Base-by-base conservation (phyloP, 2,113 vertebrate genomes). In the Odocoileus hemionus region DNA sequence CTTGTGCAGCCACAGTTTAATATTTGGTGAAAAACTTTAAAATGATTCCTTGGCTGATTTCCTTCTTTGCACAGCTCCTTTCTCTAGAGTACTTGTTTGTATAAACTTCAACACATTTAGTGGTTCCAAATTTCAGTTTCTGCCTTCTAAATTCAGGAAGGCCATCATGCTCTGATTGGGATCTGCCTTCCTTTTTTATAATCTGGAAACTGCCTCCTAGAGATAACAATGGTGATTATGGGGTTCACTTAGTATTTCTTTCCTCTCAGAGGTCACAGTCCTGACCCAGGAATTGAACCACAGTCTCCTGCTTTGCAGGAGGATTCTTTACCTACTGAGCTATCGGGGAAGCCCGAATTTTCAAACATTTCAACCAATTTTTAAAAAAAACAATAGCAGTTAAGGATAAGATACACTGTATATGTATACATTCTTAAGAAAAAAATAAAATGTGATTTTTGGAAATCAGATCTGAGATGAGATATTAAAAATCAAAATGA, bases 321-420 rank as follows among this genome's bases (percentile, higher is more conserved):
- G 2, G 8, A 70, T 36, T 70, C n/a, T 70, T 70, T 70, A 70
- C 64, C 64, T 21, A 21, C 64, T 36, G 64, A 70, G 17, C n/a
- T 21, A 70, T 70, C 1, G 0, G 33, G 64, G 9, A 70, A 70
- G n/a, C 64, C 17, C 0, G 23, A 13, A 26, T 90, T 97, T 96
- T 97, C 30, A 97, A 94, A 80, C 7, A 9, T 43, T 33, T 86
- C 92, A 98, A 50, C 61, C 2, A 98, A 86, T 52, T 94, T 94
- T 91, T 3, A 3, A 14, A 61, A 89, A 97, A 97, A 96, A 98
- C 96, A 96, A 25, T 97, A 97, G 39, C 54, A 78, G 54, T 92
- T 92, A 87, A 97, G 33, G 78, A 10, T 47, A 70, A 93, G 70
- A 50, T 60, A 86, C 36, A 90, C 30, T 96, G 17, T 76, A 89